Evolutionary conservation across 2,888 invertebrate genomes (phyloP).

Genomic region (Imbricaverruca yamaguchii): DNA sequence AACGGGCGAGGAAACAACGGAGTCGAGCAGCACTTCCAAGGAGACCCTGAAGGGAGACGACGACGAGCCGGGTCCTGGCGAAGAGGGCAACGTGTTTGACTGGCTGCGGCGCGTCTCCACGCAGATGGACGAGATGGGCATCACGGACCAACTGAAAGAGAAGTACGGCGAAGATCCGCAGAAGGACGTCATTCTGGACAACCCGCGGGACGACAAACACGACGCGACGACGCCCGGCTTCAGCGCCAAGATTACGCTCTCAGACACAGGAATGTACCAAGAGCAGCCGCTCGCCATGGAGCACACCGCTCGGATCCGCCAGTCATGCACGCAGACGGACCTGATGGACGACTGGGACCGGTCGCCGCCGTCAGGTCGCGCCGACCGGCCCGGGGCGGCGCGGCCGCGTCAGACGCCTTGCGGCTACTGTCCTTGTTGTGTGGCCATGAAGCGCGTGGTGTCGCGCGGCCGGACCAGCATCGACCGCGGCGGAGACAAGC

Average conservation of each 20-base stretch:
- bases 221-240: no score
- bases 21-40: background rate
- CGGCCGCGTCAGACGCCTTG: background rate
- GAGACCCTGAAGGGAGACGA: background rate
- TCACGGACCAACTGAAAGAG: background rate
- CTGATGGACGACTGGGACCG: background rate
- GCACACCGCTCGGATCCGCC: background rate
- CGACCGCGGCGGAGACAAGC: background rate
- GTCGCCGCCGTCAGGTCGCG: no score
- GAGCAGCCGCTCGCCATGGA: background rate
- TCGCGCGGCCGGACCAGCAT: background rate
- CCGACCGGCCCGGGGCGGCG: background rate
- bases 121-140: background rate
- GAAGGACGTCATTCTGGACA: background rate
- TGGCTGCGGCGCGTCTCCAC: background rate
- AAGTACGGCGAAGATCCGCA: background rate
- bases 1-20: background rate
- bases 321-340: conserved; percentile 9
- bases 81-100: background rate
- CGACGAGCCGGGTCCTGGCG: background rate
- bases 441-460: background rate
- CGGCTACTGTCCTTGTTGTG: background rate
- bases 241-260: background rate
- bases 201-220: no score
- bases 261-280: background rate